A percentile compares a stretch with the other conserved stretches of the same genome.
phyloP scores from a whole-genome alignment of 2,888 invertebrate species.

The Conomelus anceps region DNA sequence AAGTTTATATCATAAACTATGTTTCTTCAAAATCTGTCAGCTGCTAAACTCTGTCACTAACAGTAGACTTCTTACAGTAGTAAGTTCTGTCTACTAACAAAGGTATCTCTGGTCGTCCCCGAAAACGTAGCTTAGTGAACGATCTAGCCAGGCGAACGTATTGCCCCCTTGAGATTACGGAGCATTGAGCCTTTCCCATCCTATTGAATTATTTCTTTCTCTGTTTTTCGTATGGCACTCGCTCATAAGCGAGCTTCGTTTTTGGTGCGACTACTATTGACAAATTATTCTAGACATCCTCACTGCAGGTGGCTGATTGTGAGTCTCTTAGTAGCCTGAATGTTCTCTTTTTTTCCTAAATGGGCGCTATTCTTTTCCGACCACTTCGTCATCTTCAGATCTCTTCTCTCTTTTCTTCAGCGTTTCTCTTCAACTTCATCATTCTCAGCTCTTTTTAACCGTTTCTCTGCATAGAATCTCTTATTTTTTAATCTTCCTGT shows the following conservation, averaged over 20 bases:
- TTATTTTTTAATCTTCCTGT: not conserved
- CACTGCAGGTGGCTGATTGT: not conserved
- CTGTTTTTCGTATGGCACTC: not conserved
- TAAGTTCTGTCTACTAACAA: not conserved
- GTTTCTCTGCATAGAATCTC: too few relatives aligned
- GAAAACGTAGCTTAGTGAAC: not conserved
- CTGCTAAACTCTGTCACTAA: not conserved
- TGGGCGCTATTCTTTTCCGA: not conserved
- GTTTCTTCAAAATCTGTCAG: too few relatives aligned
- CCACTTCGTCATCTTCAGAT: not conserved
- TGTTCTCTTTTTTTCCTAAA: not conserved
- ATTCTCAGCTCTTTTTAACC: too few relatives aligned
- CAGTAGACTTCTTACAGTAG: too few relatives aligned
- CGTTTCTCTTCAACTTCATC: not conserved
- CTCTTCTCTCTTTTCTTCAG: not conserved
- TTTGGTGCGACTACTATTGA: not conserved
- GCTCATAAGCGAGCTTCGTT: not conserved
- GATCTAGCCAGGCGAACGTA: not conserved
- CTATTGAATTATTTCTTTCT: not conserved
- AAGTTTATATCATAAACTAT: too few relatives aligned
- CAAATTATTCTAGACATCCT: not conserved
- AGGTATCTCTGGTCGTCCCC: not conserved
- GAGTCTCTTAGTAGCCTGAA: not conserved
- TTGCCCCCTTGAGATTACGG: not conserved
- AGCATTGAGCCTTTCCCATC: not conserved